Percentiles rank a stretch among this genome's conserved stretches.
Conservation (phyloP, 92 coral and sea anemone species). For the Zoanthus solanderi region DNA sequence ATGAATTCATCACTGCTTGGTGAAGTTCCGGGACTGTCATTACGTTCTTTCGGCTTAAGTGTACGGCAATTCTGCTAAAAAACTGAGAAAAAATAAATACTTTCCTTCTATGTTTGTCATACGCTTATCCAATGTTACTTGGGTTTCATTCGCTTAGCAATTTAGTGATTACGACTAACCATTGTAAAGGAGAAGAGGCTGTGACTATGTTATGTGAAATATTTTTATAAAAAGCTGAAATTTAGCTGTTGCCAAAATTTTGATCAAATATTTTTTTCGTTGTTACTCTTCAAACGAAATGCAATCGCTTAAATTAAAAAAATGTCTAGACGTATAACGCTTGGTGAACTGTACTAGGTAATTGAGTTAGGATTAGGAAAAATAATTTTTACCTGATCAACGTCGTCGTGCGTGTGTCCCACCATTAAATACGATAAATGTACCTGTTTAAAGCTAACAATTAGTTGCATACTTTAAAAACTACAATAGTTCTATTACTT, state of each 20-base stretch:
- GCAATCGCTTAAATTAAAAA: too few species aligned
- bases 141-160: neutral
- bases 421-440: neutral
- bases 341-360: neutral
- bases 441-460: neutral
- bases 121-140: neutral
- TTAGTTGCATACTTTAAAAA: neutral
- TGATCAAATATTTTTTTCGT: neutral
- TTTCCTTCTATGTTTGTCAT: too few species aligned
- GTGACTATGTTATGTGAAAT: neutral
- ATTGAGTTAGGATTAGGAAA: neutral
- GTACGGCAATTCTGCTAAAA: constrained; percentile 48
- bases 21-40: constrained; percentile 42
- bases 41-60: neutral
- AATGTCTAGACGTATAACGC: neutral
- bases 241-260: too few species aligned
- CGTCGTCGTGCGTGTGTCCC: neutral
- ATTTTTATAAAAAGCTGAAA: neutral
- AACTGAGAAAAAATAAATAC: constrained; percentile 1
- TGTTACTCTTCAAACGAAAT: neutral
- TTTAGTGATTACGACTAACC: neutral
- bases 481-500: neutral
- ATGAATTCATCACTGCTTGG: neutral
- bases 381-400: neutral
- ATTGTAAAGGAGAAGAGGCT: neutral